These are phyloP conservation scores for Machimus atricapillus DNA, from an alignment of 2,888 invertebrate genomes.

Conservation along the genomic window DNA sequence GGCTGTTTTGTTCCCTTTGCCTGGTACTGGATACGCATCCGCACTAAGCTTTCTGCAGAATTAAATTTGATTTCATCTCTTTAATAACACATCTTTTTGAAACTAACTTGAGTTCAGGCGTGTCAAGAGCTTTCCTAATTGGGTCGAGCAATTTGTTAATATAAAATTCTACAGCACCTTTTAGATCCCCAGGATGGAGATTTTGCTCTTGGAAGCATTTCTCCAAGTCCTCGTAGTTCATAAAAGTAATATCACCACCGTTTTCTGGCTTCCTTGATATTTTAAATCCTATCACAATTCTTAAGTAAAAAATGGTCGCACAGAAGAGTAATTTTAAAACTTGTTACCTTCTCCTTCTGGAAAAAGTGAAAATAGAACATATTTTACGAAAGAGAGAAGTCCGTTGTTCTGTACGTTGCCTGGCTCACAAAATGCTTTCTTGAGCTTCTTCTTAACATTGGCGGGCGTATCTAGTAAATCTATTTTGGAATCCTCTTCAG, in stretches of 20 bases:
- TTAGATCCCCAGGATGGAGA: constrained; percentile 94
- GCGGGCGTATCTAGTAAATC: constrained; percentile 91
- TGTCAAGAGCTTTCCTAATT: constrained; percentile 84
- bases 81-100: background rate
- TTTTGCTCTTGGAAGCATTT: constrained; percentile 80
- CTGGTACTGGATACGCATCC: constrained; percentile 83
- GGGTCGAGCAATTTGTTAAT: constrained; percentile 89
- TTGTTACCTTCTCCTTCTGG: constrained; percentile 68
- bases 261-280: constrained; percentile 75
- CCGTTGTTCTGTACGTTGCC: constrained; percentile 95
- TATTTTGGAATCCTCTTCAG: constrained; percentile 98
- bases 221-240: constrained; percentile 79
- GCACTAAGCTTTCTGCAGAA: constrained; percentile 68
- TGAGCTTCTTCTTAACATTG: constrained; percentile 90
- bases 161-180: constrained; percentile 80
- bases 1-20: constrained; percentile 66
- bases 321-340: background rate
- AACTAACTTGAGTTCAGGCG: constrained; percentile 73
- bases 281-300: constrained; percentile 65
- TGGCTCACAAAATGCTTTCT: constrained; percentile 93
- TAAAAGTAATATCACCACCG: constrained; percentile 80
- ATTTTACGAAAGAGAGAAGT: constrained; percentile 90
- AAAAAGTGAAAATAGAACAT: constrained; percentile 87
- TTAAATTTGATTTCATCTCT: background rate
- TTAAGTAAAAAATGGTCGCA: constrained; percentile 47